Percentiles rank a stretch among this genome's conserved stretches.
These are phyloP conservation scores for Cyanistes caeruleus DNA, from an alignment of 2,113 vertebrate genomes.

Conservation along the genomic window DNA sequence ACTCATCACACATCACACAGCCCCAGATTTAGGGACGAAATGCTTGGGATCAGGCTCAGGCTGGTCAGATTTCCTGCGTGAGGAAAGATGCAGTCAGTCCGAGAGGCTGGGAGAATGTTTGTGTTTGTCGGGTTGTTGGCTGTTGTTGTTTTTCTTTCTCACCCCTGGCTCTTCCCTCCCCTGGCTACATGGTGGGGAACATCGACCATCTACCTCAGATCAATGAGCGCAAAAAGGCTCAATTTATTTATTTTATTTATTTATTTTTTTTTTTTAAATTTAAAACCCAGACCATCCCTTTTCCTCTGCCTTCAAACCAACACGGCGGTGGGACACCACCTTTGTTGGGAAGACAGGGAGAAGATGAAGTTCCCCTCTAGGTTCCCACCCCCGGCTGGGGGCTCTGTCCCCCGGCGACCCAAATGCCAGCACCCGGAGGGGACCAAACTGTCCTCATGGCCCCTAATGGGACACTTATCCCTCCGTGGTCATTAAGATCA, in stretches of 20 bases:
- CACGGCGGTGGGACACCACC: neutral
- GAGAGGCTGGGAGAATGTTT: neutral
- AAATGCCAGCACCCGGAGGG: neutral
- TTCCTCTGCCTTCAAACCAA: neutral
- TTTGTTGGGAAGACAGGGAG: neutral
- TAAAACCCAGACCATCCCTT: neutral
- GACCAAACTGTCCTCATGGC: conserved; percentile 43
- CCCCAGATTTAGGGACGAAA: neutral
- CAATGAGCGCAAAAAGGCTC: accelerated
- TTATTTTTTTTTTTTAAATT: neutral
- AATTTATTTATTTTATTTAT: neutral
- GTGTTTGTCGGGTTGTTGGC: too few relatives aligned
- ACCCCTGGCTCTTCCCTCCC: neutral
- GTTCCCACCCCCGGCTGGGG: accelerated
- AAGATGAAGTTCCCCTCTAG: neutral
- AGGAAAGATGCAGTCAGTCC: neutral
- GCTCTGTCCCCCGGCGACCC: neutral
- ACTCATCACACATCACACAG: neutral
- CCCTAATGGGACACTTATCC: conserved; percentile 64
- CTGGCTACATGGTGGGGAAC: neutral
- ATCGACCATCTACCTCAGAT: neutral
- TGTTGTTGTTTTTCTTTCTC: too few relatives aligned
- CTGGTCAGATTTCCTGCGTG: neutral
- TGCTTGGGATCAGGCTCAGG: accelerated
- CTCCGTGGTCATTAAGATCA: conserved; percentile 43